phyloP scores from a whole-genome alignment of 2,113 vertebrate genomes.

The Lichenostomus cassidix region DNA sequence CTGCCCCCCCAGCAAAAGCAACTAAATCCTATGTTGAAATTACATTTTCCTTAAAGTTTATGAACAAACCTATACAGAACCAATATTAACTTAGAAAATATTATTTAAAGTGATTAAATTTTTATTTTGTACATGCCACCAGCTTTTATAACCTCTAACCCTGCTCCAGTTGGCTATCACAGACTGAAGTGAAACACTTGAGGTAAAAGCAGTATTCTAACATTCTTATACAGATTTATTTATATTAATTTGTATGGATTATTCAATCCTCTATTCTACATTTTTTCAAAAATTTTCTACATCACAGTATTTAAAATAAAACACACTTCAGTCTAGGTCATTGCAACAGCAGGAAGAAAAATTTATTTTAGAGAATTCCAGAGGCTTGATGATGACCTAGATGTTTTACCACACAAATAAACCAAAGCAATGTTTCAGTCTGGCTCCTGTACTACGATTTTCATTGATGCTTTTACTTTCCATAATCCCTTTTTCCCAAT shows the following conservation, averaged over 20 bases:
- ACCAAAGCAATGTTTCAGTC: rapidly evolving
- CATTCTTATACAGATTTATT: neutral
- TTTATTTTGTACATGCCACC: neutral
- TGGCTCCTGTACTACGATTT: rapidly evolving
- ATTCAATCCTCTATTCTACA: neutral
- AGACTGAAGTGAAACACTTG: neutral
- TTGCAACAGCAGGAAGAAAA: neutral
- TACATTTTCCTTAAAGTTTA: neutral
- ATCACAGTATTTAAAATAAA: neutral
- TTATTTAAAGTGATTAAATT: neutral
- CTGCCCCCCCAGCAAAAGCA: rapidly evolving
- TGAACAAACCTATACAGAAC: neutral
- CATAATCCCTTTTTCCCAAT: neutral
- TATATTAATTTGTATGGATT: neutral
- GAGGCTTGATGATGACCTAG: neutral
- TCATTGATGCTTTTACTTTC: neutral
- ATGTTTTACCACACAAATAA: neutral
- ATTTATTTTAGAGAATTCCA: neutral
- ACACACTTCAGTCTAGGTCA: neutral
- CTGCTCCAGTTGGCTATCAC: neutral
- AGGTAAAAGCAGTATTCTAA: neutral
- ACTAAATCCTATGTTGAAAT: neutral
- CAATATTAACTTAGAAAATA: neutral
- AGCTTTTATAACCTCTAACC: neutral
- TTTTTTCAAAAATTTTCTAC: neutral